A percentile compares a stretch with the other conserved stretches of the same genome.
These are phyloP conservation scores for Hirtodrosophila alboralis DNA, from an alignment of 2,888 invertebrate species.

Conservation along the genomic window DNA sequence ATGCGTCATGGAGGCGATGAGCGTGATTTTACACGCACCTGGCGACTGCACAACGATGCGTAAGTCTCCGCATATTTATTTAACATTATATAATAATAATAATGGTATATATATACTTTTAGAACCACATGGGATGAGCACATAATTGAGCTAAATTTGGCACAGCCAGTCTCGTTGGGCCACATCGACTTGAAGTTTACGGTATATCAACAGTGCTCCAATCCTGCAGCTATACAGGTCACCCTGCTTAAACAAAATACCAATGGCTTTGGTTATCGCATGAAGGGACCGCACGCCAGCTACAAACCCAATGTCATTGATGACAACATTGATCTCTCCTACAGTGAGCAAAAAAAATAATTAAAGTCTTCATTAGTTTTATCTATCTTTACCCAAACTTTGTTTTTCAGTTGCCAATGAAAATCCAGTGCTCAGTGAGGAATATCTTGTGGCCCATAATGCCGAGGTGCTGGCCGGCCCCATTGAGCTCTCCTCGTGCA, in stretches of 20 bases:
- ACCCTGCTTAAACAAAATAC: slow-evolving; percentile 89
- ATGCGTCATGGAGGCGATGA: slow-evolving; percentile 87
- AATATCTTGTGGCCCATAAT: slow-evolving; percentile 93
- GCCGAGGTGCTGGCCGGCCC: slow-evolving; percentile 96
- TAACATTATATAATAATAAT: slow-evolving; percentile 1
- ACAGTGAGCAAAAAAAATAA: slow-evolving; percentile 41
- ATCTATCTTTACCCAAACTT: too few species aligned
- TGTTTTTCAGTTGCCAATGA: slow-evolving; percentile 85
- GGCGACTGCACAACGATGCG: slow-evolving; percentile 94
- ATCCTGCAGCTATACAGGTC: slow-evolving; percentile 92
- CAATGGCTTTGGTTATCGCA: slow-evolving; percentile 87
- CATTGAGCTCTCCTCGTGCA: slow-evolving; percentile 90
- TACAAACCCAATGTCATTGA: slow-evolving; percentile 84
- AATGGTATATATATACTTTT: slow-evolving; percentile 12
- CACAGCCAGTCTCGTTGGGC: slow-evolving; percentile 91
- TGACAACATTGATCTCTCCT: slow-evolving; percentile 72
- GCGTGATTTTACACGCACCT: slow-evolving; percentile 91
- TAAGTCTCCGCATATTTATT: slow-evolving; percentile 81
- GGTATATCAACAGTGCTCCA: slow-evolving; percentile 90
- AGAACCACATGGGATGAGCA: slow-evolving; percentile 96
- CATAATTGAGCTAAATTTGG: slow-evolving; percentile 93
- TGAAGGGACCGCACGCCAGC: slow-evolving; percentile 83
- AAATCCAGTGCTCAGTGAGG: slow-evolving; percentile 91
- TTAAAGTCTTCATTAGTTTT: neutral
- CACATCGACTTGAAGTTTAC: slow-evolving; percentile 95